These are phyloP conservation scores for Heliconius eleuchia DNA, from an alignment of 1,140 invertebrate genomes.

Conservation along the genomic window DNA sequence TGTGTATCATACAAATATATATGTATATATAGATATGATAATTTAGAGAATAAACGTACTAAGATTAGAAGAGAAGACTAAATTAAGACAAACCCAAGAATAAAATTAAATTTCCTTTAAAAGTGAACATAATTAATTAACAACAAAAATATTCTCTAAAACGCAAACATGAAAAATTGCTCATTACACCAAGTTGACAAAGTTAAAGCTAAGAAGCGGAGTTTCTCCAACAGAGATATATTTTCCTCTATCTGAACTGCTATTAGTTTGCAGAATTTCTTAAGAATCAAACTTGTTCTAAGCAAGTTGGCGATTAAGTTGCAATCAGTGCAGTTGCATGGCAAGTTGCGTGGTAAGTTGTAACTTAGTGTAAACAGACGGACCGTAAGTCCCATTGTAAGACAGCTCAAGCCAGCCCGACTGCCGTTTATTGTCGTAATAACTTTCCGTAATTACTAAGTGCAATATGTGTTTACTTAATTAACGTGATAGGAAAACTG, in stretches of 20 bases:
- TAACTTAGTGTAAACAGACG: conserved; percentile 55
- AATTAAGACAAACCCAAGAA: neutral
- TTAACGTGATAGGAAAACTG: conserved; percentile 33
- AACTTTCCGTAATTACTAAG: conserved; percentile 57
- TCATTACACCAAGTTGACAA: conserved; percentile 14
- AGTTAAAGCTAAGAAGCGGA: conserved; percentile 26
- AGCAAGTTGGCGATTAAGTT: conserved; percentile 63
- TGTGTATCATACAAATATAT: neutral
- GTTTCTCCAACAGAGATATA: conserved; percentile 34
- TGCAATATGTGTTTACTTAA: conserved; percentile 41
- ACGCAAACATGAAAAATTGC: conserved; percentile 9
- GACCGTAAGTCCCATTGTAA: conserved; percentile 61
- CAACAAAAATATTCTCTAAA: neutral
- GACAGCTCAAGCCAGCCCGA: conserved; percentile 50
- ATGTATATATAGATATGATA: no score
- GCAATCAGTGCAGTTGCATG: conserved; percentile 56
- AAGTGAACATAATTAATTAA: neutral
- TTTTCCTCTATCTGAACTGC: conserved; percentile 32
- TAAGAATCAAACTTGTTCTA: conserved; percentile 54
- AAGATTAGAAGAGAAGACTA: neutral
- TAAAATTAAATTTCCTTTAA: neutral
- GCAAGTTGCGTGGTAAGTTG: conserved; percentile 30
- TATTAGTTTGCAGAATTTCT: conserved; percentile 47
- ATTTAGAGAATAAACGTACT: no score
- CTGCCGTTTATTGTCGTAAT: conserved; percentile 60